Evolutionary conservation across 2,888 invertebrate species (phyloP).

Genomic region (Cataglyphis rosenhaueri): DNA sequence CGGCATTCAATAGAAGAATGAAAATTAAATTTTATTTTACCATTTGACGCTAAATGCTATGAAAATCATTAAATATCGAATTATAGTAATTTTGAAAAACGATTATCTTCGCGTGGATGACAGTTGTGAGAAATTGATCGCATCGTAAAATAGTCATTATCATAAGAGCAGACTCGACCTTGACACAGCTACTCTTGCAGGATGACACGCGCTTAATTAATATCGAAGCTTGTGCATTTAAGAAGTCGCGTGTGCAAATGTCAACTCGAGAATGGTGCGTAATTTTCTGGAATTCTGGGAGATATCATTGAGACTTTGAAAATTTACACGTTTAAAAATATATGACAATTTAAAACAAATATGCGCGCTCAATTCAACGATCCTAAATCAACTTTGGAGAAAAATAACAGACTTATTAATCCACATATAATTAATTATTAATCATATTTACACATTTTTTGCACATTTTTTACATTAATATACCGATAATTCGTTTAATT

Average conservation of each 20-base stretch:
- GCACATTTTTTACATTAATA: not conserved
- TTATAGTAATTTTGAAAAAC: not conserved
- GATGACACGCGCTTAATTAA: conserved; percentile 17
- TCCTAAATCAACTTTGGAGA: not conserved
- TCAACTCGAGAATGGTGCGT: not conserved
- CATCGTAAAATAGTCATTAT: conserved; percentile 15
- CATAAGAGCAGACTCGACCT: not conserved
- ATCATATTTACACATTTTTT: no score
- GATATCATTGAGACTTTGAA: not conserved
- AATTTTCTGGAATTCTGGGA: not conserved
- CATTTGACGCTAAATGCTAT: not conserved
- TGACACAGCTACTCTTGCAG: conserved; percentile 16
- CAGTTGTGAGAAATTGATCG: not conserved
- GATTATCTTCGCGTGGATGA: not conserved
- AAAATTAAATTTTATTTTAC: not conserved
- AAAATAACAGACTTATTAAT: not conserved
- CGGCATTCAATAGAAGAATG: not conserved
- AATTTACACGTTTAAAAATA: not conserved
- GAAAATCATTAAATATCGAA: not conserved
- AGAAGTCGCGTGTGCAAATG: not conserved
- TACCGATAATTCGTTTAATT: not conserved
- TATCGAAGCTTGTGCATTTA: not conserved
- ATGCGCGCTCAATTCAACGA: not conserved
- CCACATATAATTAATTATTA: no score
- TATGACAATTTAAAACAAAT: not conserved